A percentile compares a stretch with the other conserved stretches of the same genome.
phyloP scores from a whole-genome alignment of 1,140 invertebrate species.

The Venturia canescens region DNA sequence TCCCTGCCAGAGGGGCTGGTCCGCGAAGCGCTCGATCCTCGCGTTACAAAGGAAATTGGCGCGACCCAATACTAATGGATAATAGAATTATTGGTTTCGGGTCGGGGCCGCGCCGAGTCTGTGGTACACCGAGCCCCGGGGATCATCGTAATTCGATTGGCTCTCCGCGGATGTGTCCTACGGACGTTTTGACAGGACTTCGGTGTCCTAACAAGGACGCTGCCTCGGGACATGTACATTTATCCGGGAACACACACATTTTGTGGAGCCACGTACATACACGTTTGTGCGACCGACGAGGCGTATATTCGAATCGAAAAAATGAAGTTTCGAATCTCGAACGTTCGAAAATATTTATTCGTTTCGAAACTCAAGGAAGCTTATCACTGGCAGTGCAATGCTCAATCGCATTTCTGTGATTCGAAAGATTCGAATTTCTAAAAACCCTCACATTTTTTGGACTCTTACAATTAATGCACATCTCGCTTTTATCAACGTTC shows the following conservation, averaged over 20 bases:
- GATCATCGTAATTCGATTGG: conserved; percentile 78
- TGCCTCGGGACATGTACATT: conserved; percentile 67
- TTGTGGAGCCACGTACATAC: conserved; percentile 17
- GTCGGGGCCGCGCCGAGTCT: conserved; percentile 56
- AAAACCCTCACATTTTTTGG: too few relatives aligned
- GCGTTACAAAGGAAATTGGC: conserved; percentile 69
- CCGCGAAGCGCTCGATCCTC: neutral
- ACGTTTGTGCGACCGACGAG: neutral
- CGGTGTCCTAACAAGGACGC: conserved; percentile 75
- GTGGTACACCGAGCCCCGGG: conserved; percentile 65
- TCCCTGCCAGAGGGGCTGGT: conserved; percentile 18
- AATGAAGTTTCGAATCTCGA: too few relatives aligned
- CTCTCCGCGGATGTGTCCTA: conserved; percentile 72
- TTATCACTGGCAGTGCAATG: too few relatives aligned
- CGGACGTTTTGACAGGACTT: conserved; percentile 77
- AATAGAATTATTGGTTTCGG: conserved; percentile 77
- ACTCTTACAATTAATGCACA: too few relatives aligned
- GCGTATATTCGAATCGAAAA: too few relatives aligned
- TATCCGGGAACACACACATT: conserved; percentile 44
- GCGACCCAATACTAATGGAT: conserved; percentile 77
- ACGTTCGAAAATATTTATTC: too few relatives aligned
- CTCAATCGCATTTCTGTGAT: too few relatives aligned
- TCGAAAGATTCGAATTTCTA: too few relatives aligned
- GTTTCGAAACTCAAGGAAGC: too few relatives aligned
- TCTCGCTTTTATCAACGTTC: neutral